Base-by-base conservation (phyloP, 1,140 invertebrate species). In the Zophobas morio region DNA sequence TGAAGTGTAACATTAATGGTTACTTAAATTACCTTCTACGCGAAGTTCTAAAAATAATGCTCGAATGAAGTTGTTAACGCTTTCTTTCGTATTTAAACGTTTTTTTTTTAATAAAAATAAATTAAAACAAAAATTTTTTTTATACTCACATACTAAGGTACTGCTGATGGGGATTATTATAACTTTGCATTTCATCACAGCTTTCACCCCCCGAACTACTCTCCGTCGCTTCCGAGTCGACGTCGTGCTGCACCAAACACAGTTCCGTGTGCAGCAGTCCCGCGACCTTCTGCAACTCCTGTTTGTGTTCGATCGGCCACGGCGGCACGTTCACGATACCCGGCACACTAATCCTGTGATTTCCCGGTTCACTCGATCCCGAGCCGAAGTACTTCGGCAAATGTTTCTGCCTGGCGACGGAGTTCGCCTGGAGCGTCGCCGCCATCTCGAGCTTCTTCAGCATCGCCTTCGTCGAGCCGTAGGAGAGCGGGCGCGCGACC, bases 191-290 rank as follows among this genome's bases (percentile, higher is more conserved):
- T 87, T 98, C 96, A 88, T 98, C 96, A 87, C 94, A 95, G 82
- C 95, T 97, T 86, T 98, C 96, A 39, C 95, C 96, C 49, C 96
- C 96, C 42, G 96, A 98, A 83, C 96, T 97, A 70, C 95, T 96
- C 20, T 93, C 95, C 8, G 97, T 98, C 8, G 95, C 96, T 88
- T 98, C 96, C 20, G 96, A 97, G 87, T 98, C 96, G 56, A 96
- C 87, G 80, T 91, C 90, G 57, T 89, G 87, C 82, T 96, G 92
- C 54, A 96, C 89, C 74, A 94, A 87, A 37, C 90, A 88, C 74
- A 96, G 84, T 85, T 95, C 93, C 0, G 90, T 91, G 5, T 90
- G 87, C 51, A 96, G 87, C 32, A 92, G 89, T 42, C 94, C 94
- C 4, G 92, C 88, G 0, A 93, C 90, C 70, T 90, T 90, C 76